Evolutionary conservation across 1,140 invertebrate genomes (phyloP), one percentile per base, ranked within the genome.

Genomic region (Lepidurus apus): DNA sequence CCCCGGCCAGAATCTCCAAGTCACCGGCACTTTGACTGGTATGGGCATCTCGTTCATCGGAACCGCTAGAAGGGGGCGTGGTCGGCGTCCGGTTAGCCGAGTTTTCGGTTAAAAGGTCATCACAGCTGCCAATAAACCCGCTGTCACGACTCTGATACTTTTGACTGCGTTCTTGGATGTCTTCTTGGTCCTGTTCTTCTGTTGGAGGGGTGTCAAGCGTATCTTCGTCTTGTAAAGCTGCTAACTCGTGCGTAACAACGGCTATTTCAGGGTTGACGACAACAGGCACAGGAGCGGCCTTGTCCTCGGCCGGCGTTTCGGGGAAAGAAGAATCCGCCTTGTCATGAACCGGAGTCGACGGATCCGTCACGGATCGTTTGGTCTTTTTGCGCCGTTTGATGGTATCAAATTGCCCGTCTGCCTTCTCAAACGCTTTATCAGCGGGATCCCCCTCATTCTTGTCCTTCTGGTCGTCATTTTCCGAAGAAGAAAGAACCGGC

Each of bases 51-150:
- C 3, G 2, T 34, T 34, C 34, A 34, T 34, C 17, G 8, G 78
- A 79, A 9, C 75, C 73, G 26, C 73, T 75, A 1, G 78, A 79
- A 34, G 75, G 10, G 1, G 78, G 43, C 21, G 42, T 79, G 11
- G 42, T 43, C 0, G 21, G 6, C 17, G 17, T 65, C 17, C 53
- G 53, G 53, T 13, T 17, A 0, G 13, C 53, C 6, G 17, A n/a
- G 21, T 65, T 65, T 83, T 81, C 87, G 83, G 93, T 92, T 7
- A 94, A 85, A 47, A 95, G 85, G 84, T 95, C 93, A 83, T 95
- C 93, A 82, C 93, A 94, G 82, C 93, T 95, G 5, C 93, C 93
- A 47, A 95, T 90, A 81, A 95, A 95, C 5, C 93, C 93, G 81
- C 93, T 94, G 84, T 95, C 93, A 77, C 93, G 86, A 82, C 92